phyloP scores from a whole-genome alignment of 2,113 vertebrate genomes.

The Salvelinus sp. region DNA sequence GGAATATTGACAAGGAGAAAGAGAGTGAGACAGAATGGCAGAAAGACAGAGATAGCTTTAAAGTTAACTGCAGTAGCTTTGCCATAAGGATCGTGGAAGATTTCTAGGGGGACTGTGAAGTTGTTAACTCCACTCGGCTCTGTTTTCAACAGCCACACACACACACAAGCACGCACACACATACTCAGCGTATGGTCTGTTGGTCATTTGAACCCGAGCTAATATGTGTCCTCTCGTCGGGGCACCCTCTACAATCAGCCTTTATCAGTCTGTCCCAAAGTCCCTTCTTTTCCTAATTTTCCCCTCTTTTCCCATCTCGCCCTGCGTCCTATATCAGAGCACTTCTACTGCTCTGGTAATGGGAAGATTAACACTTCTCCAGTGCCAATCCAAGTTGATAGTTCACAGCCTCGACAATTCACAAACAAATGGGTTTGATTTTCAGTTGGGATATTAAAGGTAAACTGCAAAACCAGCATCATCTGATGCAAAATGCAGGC shows the following conservation, averaged over 20 bases:
- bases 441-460: too few species aligned
- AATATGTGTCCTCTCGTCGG: neutral
- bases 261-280: neutral
- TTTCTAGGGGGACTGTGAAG: constrained; percentile 6
- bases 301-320: neutral
- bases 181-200: too few species aligned
- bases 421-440: too few species aligned
- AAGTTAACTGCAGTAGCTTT: constrained; percentile 2
- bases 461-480: too few species aligned
- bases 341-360: neutral
- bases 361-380: too few species aligned
- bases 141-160: neutral
- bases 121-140: too few species aligned
- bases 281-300: neutral
- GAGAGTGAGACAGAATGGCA: neutral
- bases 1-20: neutral
- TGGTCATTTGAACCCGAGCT: neutral
- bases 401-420: too few species aligned
- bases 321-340: neutral
- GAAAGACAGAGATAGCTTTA: neutral
- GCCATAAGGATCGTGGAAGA: constrained; percentile 13
- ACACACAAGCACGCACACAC: neutral
- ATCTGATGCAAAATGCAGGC: too few species aligned
- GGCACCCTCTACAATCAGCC: neutral
- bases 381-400: too few species aligned